Base-by-base conservation (phyloP, 2,797 vertebrate genomes). In the Austrolebias charrua region DNA sequence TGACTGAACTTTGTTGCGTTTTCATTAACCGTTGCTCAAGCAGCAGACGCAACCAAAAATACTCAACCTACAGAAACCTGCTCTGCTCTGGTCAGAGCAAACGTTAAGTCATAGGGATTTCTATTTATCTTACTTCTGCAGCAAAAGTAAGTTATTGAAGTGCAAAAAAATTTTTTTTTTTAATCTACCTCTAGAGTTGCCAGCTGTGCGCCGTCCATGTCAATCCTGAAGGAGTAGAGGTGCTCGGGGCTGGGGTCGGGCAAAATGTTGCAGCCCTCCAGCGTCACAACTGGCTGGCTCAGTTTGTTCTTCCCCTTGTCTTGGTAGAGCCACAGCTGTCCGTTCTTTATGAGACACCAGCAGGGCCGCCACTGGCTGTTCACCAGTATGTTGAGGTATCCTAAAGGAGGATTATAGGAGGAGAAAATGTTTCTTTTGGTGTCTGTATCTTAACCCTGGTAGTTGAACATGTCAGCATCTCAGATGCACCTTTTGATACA, bases 301-400 rank as follows among this genome's bases (percentile, higher is more conserved):
- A 86, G 73, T 88, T 98, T 98, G 86, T 78, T 94, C 76, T 94
- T 91, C 70, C 94, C 94, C 88, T 96, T 97, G 89, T 99, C 98
- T 77, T 95, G 95, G 88, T 98, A 99, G 81, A 98, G 95, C 84
- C 95, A 95, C 47, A 99, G 94, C 86, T 98, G 94, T 3, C 94
- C 94, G 0, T 97, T 94, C 81, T 94, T 95, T 61, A 99, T 90
- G 2, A 93, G 94, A 80, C 98, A 99, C 96, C 97, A 99, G 66
- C 95, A 94, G 0, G 94, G 93, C 49, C 94, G 93, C 98, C 98
- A 98, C 52, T 98, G 96, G 85, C 95, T 95, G 89, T 98, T 97
- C 66, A 97, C 93, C 75, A 98, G 84, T 68, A 99, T 92, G 0
- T 96, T 98, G 85, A 99, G 93, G 89, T 98, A 98, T 69, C 94